Evolutionary conservation across 2,888 invertebrate species (phyloP).

Genomic region (Agrochola lychnidis): DNA sequence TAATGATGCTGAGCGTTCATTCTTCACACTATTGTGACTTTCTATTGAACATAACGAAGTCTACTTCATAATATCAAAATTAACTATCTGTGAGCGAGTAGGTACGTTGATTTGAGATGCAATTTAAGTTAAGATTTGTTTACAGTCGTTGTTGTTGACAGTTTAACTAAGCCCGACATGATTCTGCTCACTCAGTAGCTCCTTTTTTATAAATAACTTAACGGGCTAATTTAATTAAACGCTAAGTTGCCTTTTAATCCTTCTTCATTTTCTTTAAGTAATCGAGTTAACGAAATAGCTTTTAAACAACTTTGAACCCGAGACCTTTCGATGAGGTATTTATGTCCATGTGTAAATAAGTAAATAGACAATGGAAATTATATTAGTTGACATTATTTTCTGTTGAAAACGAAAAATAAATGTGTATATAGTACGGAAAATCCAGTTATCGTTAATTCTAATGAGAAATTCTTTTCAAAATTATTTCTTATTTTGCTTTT

Average conservation of each 20-base stretch:
- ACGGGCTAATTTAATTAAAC: conserved; percentile 63
- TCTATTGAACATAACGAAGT: conserved; percentile 56
- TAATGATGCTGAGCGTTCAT: conserved; percentile 52
- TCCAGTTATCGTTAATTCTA: too few relatives aligned
- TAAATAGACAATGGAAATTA: conserved; percentile 30
- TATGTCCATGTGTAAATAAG: conserved; percentile 34
- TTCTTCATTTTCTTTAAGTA: conserved; percentile 58
- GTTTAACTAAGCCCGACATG: conserved; percentile 59
- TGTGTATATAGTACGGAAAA: neutral
- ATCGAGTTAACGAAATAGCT: conserved; percentile 60
- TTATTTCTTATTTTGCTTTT: conserved; percentile 22
- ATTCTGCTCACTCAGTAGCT: conserved; percentile 56
- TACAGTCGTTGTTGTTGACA: conserved; percentile 62
- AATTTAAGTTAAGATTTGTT: conserved; percentile 67
- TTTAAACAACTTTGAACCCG: conserved; percentile 58
- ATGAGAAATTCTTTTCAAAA: neutral
- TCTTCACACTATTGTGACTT: conserved; percentile 59
- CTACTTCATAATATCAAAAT: conserved; percentile 49
- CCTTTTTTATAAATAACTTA: conserved; percentile 61
- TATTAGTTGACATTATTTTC: conserved; percentile 1
- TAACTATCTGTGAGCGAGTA: conserved; percentile 48
- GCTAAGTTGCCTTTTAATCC: conserved; percentile 62
- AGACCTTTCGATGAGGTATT: conserved; percentile 42
- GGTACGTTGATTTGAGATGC: conserved; percentile 55
- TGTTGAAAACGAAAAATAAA: neutral